Base-by-base conservation (phyloP, 2,797 vertebrate genomes). In the Tapera naevia region DNA sequence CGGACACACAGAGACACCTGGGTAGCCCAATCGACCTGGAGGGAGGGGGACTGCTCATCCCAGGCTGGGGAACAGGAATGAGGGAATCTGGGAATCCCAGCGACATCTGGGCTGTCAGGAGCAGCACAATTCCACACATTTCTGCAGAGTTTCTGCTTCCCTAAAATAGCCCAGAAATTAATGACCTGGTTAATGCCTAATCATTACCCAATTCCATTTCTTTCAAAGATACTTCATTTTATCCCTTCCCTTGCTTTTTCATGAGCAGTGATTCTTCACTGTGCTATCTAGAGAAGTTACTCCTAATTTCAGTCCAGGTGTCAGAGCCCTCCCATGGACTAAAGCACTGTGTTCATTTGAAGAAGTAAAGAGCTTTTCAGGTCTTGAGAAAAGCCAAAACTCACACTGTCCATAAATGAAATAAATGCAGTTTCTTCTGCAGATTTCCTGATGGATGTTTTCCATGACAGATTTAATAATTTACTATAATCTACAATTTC, bases 141-240 rank as follows among this genome's bases (percentile, higher is more conserved):
- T 75, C 74, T 89, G 50, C 70, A 89, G 80, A 54, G 21, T 45
- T 86, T 67, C 50, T 85, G 28, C 54, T 93, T 76, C 74, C 67
- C 61, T 89, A 64, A 93, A 96, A 95, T 76, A 96, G 67, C 65
- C 35, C 53, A 32, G 60, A 80, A 96, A 91, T 93, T 91, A 95
- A 96, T 91, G 84, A 74, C 23, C 41, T 89, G 45, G 39, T 66
- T 92, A 94, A 92, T 83, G 84, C 53, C 64, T 71, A 80, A 87
- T 87, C 65, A 64, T 67, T 51, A 70, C 51, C 51, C 87, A 56
- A 83, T 91, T 87, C 71, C 1, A 57, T 91, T 87, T 82, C 81
- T 84, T 91, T 58, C 93, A 57, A 53, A 90, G 80, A 79, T 13
- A 75, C 11, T 80, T 87, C 27, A 39, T 79, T 94, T 85, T 39